Evolutionary conservation across 1,140 invertebrate genomes (phyloP).

Genomic region (Anagrus nilaparvatae): DNA sequence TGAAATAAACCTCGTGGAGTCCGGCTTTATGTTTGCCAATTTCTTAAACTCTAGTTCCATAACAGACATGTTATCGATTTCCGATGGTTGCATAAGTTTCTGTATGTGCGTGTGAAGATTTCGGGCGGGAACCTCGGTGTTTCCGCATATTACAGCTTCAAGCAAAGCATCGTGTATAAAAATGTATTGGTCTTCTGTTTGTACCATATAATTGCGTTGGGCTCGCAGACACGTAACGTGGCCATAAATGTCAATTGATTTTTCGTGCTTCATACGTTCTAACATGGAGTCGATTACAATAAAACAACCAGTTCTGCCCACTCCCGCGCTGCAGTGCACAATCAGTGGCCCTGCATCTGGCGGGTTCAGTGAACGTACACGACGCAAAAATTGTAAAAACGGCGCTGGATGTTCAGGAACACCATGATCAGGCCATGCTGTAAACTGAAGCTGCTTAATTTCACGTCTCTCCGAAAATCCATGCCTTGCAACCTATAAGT

Average conservation of each 20-base stretch:
- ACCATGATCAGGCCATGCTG: conserved; percentile 99
- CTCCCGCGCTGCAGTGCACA: conserved; percentile 95
- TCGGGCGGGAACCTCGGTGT: conserved; percentile 85
- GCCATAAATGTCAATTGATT: conserved; percentile 97
- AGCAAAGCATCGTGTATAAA: conserved; percentile 97
- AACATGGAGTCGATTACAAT: conserved; percentile 98
- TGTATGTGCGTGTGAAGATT: conserved; percentile 92
- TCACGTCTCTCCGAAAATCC: conserved; percentile 75
- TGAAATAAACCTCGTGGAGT: conserved; percentile 87
- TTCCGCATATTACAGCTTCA: conserved; percentile 91
- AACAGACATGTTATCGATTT: conserved; percentile 81
- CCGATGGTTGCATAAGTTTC: conserved; percentile 72
- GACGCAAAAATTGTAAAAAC: conserved; percentile 91
- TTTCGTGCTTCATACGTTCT: conserved; percentile 88
- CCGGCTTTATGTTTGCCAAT: conserved; percentile 87
- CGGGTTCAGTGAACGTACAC: conserved; percentile 84
- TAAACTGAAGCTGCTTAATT: conserved; percentile 98
- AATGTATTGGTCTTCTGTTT: conserved; percentile 99
- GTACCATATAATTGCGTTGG: conserved; percentile 95
- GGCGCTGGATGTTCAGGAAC: conserved; percentile 97
- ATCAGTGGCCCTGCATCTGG: conserved; percentile 86
- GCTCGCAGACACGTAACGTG: conserved; percentile 95
- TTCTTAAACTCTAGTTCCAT: conserved; percentile 99
- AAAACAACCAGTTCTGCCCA: conserved; percentile 96
- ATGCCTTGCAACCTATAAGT: conserved; percentile 48